A percentile compares a stretch with the other conserved stretches of the same genome.
Evolutionary conservation across 2,113 vertebrate genomes (phyloP).

Genomic region (Gnathonemus echidnorhynchus): DNA sequence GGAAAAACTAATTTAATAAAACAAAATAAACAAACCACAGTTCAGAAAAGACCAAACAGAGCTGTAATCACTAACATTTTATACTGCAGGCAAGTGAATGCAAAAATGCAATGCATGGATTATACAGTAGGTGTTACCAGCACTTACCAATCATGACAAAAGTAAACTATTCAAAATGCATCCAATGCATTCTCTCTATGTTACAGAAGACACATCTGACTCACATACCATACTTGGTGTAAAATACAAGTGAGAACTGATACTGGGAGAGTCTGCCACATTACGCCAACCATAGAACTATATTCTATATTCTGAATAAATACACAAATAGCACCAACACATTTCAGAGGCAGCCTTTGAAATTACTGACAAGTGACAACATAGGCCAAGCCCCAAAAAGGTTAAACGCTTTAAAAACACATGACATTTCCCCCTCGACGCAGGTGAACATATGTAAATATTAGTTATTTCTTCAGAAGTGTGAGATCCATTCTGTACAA

Average conservation of each 20-base stretch:
- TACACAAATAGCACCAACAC: not conserved
- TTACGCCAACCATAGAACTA: not conserved
- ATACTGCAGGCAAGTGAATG: not conserved
- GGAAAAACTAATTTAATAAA: not conserved
- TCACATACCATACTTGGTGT: not conserved
- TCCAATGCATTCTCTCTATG: not conserved
- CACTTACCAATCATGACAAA: not conserved
- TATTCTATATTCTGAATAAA: not conserved
- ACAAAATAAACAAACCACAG: not conserved
- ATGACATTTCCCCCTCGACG: not conserved
- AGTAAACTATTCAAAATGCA: not conserved
- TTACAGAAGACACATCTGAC: not conserved
- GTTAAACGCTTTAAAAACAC: not conserved
- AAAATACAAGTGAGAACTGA: not conserved
- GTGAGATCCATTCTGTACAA: conserved; percentile 38
- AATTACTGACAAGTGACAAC: not conserved
- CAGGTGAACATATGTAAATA: not conserved
- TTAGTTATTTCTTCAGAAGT: not conserved
- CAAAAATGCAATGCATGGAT: not conserved
- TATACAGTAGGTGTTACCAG: not conserved
- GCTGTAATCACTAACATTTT: not conserved
- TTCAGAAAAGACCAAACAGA: not conserved
- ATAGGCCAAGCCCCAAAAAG: not conserved
- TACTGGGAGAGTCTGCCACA: not conserved
- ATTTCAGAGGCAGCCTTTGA: not conserved